Percentiles rank a stretch among this genome's conserved stretches.
Evolutionary conservation across 2,888 invertebrate species (phyloP).

Genomic region (Philonicus albiceps): DNA sequence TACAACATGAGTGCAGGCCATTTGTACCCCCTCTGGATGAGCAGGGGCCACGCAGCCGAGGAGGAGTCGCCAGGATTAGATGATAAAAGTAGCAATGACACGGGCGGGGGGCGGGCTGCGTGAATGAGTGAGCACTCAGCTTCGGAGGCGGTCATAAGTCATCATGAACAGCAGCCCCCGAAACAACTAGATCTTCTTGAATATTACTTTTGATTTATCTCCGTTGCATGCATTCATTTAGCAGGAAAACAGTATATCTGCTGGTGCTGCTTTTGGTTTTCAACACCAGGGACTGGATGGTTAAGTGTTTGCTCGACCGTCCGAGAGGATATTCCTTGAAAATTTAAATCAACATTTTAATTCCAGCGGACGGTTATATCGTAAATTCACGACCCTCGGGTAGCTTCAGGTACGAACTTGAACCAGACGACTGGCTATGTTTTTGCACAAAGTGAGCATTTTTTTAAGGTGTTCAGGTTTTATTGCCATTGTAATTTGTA

Average conservation of each 20-base stretch:
- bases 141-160: background rate
- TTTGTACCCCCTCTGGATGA: background rate
- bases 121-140: background rate
- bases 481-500: background rate
- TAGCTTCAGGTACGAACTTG: background rate
- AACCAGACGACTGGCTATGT: background rate
- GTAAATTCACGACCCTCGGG: background rate
- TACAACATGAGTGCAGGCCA: conserved; percentile 11
- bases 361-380: background rate
- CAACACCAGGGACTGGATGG: background rate
- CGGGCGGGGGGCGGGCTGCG: background rate
- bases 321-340: background rate
- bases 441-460: background rate
- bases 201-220: conserved; percentile 23
- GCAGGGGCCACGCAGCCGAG: background rate
- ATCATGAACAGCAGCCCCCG: background rate
- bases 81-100: background rate
- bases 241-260: background rate
- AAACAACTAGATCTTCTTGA: conserved; percentile 23
- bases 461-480: background rate
- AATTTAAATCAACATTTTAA: conserved; percentile 17
- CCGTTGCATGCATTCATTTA: conserved; percentile 6
- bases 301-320: background rate
- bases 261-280: background rate
- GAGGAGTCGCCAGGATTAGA: background rate